A percentile compares a stretch with the other conserved stretches of the same genome.
Evolutionary conservation across 2,888 invertebrate genomes (phyloP).

Genomic region (Dysmachus trigonus): DNA sequence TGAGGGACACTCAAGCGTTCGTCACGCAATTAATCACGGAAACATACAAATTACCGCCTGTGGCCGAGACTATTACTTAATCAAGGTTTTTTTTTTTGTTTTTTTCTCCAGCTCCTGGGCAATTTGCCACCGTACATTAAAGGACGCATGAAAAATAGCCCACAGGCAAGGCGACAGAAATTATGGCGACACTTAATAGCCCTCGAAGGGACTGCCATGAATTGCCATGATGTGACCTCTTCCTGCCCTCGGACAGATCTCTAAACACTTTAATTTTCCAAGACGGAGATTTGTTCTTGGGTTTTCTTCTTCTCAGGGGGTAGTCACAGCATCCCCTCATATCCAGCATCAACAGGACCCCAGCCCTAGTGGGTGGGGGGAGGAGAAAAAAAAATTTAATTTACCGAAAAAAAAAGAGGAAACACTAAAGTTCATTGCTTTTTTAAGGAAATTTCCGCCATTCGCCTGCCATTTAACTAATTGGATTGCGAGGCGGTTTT

Average conservation of each 20-base stretch:
- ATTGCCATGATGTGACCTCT: constrained; percentile 26
- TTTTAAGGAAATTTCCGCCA: constrained; percentile 40
- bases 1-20: constrained; percentile 23
- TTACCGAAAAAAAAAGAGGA: constrained; percentile 39
- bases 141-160: constrained; percentile 41
- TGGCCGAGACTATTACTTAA: constrained; percentile 31
- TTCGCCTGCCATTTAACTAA: constrained; percentile 37
- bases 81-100: constrained; percentile 13
- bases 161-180: constrained; percentile 38
- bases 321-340: neutral
- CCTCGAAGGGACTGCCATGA: constrained; percentile 1
- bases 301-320: neutral
- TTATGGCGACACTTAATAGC: constrained; percentile 44
- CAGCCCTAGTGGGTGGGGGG: neutral
- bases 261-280: constrained; percentile 18
- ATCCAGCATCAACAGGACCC: neutral
- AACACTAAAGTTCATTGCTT: constrained; percentile 40
- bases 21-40: constrained; percentile 37
- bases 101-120: neutral
- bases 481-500: constrained; percentile 31
- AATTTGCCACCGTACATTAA: constrained; percentile 28
- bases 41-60: constrained; percentile 31
- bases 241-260: neutral
- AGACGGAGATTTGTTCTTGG: neutral
- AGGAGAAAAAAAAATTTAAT: constrained; percentile 41